Percentiles rank a stretch among this genome's conserved stretches.
Evolutionary conservation across 2,113 vertebrate species (phyloP).

Genomic region (Hypomesus transpacificus): DNA sequence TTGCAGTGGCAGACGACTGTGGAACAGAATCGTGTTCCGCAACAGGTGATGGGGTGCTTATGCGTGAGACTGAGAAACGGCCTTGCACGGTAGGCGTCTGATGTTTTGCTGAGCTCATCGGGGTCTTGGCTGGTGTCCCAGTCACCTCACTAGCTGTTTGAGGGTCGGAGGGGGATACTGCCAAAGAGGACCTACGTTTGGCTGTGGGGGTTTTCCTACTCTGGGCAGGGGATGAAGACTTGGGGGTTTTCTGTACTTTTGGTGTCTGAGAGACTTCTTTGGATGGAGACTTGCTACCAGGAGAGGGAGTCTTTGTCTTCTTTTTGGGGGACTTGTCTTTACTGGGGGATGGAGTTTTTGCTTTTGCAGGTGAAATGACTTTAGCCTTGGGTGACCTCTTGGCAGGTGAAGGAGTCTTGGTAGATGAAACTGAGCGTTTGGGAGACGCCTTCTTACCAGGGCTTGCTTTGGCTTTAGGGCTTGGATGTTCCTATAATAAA

Average conservation of each 20-base stretch:
- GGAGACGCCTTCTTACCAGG: conserved; percentile 33
- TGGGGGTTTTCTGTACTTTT: not conserved
- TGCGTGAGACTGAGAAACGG: conserved; percentile 75
- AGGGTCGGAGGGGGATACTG: too few species aligned
- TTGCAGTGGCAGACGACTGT: not conserved
- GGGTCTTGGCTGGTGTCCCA: conserved; percentile 22
- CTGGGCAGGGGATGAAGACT: conserved; percentile 2
- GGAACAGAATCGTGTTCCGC: conserved; percentile 28
- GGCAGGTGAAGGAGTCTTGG: conserved; percentile 26
- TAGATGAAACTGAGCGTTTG: not conserved
- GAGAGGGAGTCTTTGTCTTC: conserved; percentile 9
- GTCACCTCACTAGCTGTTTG: too few species aligned
- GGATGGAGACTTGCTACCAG: conserved; percentile 18
- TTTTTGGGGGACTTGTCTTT: conserved; percentile 24
- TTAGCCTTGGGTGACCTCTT: conserved; percentile 10
- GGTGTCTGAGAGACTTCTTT: conserved; percentile 11
- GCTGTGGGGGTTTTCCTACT: not conserved
- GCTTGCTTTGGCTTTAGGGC: conserved; percentile 4
- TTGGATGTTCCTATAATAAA: not conserved
- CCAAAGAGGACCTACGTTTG: not conserved
- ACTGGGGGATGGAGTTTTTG: conserved; percentile 21
- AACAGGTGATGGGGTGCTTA: conserved; percentile 61
- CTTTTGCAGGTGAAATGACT: conserved; percentile 20
- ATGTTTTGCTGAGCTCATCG: not conserved
- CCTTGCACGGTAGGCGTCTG: conserved; percentile 52